Evolutionary conservation across 2,797 vertebrate species (phyloP).

Genomic region (Scolopax rusticola): DNA sequence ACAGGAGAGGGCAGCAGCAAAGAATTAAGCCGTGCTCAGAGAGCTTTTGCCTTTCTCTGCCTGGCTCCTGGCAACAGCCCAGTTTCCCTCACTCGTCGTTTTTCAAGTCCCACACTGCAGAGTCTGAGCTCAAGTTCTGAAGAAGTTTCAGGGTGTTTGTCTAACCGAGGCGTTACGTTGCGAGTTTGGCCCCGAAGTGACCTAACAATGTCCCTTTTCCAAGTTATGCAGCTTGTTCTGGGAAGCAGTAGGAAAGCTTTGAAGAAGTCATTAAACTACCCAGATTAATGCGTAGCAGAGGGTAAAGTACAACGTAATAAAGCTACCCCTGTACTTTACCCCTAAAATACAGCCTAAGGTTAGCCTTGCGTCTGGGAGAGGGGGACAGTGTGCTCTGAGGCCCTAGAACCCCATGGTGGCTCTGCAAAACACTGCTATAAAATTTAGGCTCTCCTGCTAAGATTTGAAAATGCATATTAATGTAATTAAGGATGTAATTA

Average conservation of each 20-base stretch:
- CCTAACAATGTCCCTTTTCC: slow-evolving; percentile 51
- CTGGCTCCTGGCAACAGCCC: neutral
- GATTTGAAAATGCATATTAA: slow-evolving; percentile 67
- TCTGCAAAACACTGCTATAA: slow-evolving; percentile 6
- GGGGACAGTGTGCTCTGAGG: neutral
- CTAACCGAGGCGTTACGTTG: neutral
- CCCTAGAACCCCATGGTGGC: neutral
- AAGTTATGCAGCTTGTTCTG: slow-evolving; percentile 32
- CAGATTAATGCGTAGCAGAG: neutral
- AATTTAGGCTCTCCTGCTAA: slow-evolving; percentile 41
- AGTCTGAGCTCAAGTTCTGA: neutral
- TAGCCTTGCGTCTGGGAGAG: neutral
- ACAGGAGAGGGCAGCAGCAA: neutral
- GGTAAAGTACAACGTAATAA: neutral
- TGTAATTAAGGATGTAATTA: slow-evolving; percentile 69
- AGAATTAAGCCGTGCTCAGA: neutral
- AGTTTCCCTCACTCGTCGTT: neutral
- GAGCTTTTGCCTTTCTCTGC: neutral
- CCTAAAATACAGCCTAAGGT: neutral
- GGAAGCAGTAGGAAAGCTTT: slow-evolving; percentile 53
- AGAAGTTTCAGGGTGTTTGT: neutral
- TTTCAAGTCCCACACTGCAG: fast-evolving
- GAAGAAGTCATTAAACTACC: slow-evolving; percentile 23
- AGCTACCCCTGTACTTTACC: slow-evolving; percentile 14
- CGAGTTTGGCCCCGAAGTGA: neutral